These are phyloP conservation scores for Oostethus manadensis DNA, from an alignment of 2,113 vertebrate species.

Conservation along the genomic window DNA sequence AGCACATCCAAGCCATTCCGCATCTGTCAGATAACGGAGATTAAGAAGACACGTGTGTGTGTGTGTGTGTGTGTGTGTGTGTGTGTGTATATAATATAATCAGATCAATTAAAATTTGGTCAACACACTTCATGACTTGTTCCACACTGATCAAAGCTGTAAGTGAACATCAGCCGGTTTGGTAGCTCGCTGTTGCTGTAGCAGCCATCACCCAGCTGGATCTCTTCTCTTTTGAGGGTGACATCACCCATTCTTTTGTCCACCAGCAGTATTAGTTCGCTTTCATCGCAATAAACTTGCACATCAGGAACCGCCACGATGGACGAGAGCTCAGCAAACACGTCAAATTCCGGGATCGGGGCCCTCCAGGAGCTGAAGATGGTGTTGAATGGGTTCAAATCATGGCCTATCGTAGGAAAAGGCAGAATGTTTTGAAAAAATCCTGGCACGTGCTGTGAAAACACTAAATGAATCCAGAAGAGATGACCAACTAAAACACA, in stretches of 20 bases:
- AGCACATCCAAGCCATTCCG: conserved; percentile 34
- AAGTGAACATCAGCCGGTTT: conserved; percentile 45
- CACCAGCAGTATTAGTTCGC: conserved; percentile 37
- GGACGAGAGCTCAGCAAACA: conserved; percentile 10
- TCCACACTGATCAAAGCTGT: conserved; percentile 49
- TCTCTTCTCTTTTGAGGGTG: conserved; percentile 19
- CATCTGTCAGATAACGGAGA: conserved; percentile 15
- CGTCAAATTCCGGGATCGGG: conserved; percentile 12
- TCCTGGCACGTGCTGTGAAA: background rate
- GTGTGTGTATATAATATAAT: no score
- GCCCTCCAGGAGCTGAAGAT: conserved; percentile 41
- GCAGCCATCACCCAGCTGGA: conserved; percentile 48
- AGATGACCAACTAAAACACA: conserved; percentile 11
- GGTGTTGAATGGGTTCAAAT: conserved; percentile 6
- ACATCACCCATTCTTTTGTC: conserved; percentile 19
- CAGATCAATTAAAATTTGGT: background rate
- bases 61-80: no score
- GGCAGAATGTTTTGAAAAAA: background rate
- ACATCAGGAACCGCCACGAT: conserved; percentile 25
- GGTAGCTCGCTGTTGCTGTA: conserved; percentile 36
- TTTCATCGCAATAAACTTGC: conserved; percentile 49
- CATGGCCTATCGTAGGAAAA: conserved; percentile 21
- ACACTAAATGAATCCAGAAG: conserved; percentile 3
- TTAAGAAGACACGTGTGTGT: background rate
- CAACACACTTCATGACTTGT: conserved; percentile 39